A percentile compares a stretch with the other conserved stretches of the same genome.
These are phyloP conservation scores for Eublepharis macularius DNA, from an alignment of 2,113 vertebrate genomes.

Conservation along the genomic window DNA sequence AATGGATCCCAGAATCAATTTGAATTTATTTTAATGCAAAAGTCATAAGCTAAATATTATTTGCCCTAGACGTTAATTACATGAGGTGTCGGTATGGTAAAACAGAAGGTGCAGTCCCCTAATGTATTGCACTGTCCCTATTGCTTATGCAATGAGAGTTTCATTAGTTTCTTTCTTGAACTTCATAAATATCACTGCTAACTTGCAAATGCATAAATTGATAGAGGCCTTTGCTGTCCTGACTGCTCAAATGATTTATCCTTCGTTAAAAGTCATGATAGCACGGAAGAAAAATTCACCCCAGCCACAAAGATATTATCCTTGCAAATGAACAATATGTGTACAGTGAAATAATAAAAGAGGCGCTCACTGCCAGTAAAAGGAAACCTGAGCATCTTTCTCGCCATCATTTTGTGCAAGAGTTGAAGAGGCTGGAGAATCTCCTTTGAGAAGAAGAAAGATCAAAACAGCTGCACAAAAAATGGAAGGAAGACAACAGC, in stretches of 20 bases:
- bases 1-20: background rate
- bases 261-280: constrained; percentile 24
- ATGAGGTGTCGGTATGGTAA: background rate
- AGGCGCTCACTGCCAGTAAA: background rate
- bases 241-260: constrained; percentile 7
- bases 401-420: background rate
- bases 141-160: background rate
- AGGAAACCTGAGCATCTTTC: background rate
- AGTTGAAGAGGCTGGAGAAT: no score
- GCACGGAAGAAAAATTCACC: background rate
- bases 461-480: background rate
- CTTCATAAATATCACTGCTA: background rate
- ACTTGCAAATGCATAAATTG: constrained; percentile 5
- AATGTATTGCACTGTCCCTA: constrained; percentile 3
- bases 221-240: constrained; percentile 19
- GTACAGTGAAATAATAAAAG: background rate
- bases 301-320: background rate
- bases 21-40: background rate
- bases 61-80: background rate
- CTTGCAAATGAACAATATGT: constrained; percentile 14
- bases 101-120: background rate
- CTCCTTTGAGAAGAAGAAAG: background rate
- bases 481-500: background rate
- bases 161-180: background rate
- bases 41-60: constrained; percentile 3